phyloP scores from a whole-genome alignment of 2,888 invertebrate species.

The Chaetogeoica ovagalla region DNA sequence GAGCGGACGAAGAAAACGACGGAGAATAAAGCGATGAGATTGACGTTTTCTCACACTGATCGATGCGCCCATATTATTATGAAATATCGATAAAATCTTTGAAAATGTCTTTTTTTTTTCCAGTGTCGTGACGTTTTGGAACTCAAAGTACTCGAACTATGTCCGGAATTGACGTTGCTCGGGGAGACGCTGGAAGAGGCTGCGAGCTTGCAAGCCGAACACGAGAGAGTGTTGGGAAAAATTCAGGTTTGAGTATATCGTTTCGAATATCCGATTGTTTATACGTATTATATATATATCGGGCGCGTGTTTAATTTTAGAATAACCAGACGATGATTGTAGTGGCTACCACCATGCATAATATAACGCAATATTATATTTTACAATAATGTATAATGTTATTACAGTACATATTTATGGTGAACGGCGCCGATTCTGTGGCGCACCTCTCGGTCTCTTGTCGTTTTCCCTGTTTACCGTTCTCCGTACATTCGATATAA shows the following conservation, averaged over 20 bases:
- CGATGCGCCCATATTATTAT: too few species aligned
- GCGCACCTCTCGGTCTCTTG: background rate
- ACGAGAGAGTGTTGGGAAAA: slow-evolving; percentile 80
- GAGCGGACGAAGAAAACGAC: too few species aligned
- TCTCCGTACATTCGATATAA: background rate
- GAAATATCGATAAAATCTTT: too few species aligned
- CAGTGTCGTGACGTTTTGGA: slow-evolving; percentile 82
- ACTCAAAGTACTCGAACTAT: slow-evolving; percentile 82
- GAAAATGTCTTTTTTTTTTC: slow-evolving; percentile 60
- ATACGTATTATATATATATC: background rate
- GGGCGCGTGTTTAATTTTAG: slow-evolving; percentile 22
- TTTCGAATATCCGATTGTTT: background rate
- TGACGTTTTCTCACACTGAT: too few species aligned
- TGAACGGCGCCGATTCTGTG: slow-evolving; percentile 30
- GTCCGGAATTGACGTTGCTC: slow-evolving; percentile 79
- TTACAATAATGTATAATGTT: too few species aligned
- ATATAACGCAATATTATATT: background rate
- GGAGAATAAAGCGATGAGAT: too few species aligned
- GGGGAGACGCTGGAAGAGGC: slow-evolving; percentile 78
- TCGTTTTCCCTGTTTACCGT: background rate
- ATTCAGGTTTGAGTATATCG: slow-evolving; percentile 68
- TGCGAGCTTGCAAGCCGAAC: slow-evolving; percentile 72
- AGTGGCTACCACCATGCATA: background rate
- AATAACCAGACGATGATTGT: background rate
- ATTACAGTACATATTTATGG: background rate